These are phyloP conservation scores for Stomatorhinus ivindoensis DNA, from an alignment of 2,113 vertebrate genomes.

Conservation along the genomic window DNA sequence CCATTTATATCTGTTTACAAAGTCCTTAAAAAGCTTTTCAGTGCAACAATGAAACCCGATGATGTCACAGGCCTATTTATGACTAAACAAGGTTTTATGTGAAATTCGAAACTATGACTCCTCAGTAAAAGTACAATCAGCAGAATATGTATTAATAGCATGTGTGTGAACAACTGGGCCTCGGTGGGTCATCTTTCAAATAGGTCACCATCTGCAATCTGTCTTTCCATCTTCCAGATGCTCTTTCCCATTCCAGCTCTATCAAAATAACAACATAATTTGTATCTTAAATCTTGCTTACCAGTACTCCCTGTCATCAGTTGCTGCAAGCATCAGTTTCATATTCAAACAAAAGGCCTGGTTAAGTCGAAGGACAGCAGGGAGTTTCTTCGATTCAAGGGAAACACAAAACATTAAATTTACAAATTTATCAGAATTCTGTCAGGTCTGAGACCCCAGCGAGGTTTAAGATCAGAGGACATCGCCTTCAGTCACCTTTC, in stretches of 20 bases:
- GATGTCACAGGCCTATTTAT: not conserved
- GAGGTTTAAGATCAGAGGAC: not conserved
- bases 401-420: not conserved
- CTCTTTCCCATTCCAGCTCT: not conserved
- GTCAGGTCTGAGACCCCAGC: not conserved
- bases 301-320: not conserved
- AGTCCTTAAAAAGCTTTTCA: not conserved
- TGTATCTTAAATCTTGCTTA: not conserved
- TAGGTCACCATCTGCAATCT: not conserved
- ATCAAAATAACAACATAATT: not conserved
- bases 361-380: not conserved
- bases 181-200: not conserved
- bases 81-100: not conserved
- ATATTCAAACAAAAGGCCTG: not conserved
- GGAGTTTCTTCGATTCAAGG: not conserved
- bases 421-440: not conserved
- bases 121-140: not conserved
- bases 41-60: not conserved
- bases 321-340: not conserved
- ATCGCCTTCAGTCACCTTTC: not conserved
- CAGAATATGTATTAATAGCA: not conserved
- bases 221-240: not conserved
- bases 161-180: not conserved
- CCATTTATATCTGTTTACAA: not conserved
- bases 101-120: not conserved